Percentiles rank a stretch among this genome's conserved stretches.
These are phyloP conservation scores for Sinhomidia bicolor DNA, from an alignment of 2,888 invertebrate species.

Conservation along the genomic window DNA sequence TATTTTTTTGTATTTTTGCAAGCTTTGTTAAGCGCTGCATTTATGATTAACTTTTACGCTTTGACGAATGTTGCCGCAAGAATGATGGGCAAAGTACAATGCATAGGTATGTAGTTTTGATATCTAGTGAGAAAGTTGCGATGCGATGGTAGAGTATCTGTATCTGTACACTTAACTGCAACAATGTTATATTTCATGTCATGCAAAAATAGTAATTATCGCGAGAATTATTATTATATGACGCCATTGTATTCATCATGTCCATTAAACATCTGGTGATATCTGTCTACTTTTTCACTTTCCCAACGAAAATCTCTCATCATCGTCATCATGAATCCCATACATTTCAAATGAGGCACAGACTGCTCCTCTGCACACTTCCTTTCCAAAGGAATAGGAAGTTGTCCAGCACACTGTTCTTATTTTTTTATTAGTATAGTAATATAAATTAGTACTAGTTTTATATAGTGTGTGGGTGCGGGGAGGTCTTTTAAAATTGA, in stretches of 20 bases:
- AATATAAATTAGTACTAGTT: background rate
- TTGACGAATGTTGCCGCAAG: too few relatives aligned
- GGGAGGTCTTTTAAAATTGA: background rate
- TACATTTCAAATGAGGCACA: conserved; percentile 5
- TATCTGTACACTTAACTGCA: too few relatives aligned
- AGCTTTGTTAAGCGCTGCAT: too few relatives aligned
- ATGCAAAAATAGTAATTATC: background rate
- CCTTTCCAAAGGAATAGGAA: conserved; percentile 21
- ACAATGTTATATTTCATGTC: background rate
- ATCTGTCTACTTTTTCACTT: background rate
- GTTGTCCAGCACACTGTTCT: background rate
- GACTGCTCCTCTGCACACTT: background rate
- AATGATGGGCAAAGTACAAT: background rate
- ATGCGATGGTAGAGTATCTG: too few relatives aligned
- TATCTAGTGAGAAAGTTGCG: too few relatives aligned
- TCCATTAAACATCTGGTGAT: conserved; percentile 2
- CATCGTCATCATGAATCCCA: background rate
- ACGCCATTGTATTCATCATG: conserved; percentile 32
- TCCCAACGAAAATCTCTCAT: background rate
- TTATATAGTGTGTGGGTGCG: background rate
- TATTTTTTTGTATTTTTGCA: too few relatives aligned
- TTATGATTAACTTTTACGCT: too few relatives aligned
- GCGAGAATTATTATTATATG: background rate
- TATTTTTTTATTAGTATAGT: background rate
- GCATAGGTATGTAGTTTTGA: too few relatives aligned